Percentiles rank a stretch among this genome's conserved stretches.
Evolutionary conservation across 1,140 invertebrate species (phyloP).

Genomic region (Platorchestia sp.): DNA sequence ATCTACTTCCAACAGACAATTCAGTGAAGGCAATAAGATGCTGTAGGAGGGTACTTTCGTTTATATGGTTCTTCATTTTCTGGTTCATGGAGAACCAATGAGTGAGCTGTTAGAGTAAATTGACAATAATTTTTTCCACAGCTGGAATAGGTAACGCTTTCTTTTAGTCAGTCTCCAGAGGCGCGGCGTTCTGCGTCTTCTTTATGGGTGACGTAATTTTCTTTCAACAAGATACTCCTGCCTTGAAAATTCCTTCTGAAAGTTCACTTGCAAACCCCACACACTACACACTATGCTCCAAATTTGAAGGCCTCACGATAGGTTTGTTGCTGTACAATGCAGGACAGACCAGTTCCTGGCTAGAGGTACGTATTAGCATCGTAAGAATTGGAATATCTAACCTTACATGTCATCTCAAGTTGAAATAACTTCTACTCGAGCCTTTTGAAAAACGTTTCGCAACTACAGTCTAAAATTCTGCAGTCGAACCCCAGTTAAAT

Average conservation of each 20-base stretch:
- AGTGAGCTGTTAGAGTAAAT: neutral
- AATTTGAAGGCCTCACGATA: neutral
- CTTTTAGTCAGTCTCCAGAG: neutral
- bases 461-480: neutral
- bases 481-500: neutral
- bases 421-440: neutral
- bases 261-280: neutral
- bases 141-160: neutral
- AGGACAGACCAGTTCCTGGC: neutral
- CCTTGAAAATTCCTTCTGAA: neutral
- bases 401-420: neutral
- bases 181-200: neutral
- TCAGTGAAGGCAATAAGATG: neutral
- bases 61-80: neutral
- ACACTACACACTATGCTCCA: constrained; percentile 13
- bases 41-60: neutral
- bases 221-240: neutral
- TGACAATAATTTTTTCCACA: neutral
- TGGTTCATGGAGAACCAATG: neutral
- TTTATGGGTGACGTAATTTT: neutral
- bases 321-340: constrained; percentile 49
- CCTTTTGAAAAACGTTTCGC: neutral
- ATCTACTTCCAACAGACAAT: neutral
- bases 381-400: constrained; percentile 1
- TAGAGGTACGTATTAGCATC: constrained; percentile 5